Evolutionary conservation across 1,140 invertebrate species (phyloP), one percentile per base, ranked within the genome.

Genomic region (Prorops nasuta): DNA sequence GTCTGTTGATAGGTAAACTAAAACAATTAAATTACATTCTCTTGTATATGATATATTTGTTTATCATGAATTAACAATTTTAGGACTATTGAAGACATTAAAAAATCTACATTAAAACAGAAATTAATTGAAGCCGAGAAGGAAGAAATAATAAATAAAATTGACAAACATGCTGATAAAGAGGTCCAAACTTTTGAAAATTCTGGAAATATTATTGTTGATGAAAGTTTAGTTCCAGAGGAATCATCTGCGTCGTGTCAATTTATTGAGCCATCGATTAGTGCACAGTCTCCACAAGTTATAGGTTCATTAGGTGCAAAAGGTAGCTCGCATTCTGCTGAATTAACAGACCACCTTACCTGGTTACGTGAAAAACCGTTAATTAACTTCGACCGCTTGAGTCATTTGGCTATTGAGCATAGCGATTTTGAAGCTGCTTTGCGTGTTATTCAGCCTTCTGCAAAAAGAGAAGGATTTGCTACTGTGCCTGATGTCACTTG

Each of bases 401-500:
- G 73, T 14, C 75, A 80, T 19, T 74, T 94, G 16, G 83, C 67
- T 50, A 85, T 96, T 6, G 84, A 84, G 31, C 80, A 87, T 49
- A 76, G 81, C 7, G 92, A 96, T 67, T 94, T 96, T 66, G 60
- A 84, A 42, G 80, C 79, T 56, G 94, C 95, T 16, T 67, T 97
- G 7, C 87, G 88, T 64, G 79, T 84, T 57, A 87, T 96, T 14
- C 89, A 91, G 71, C 95, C 95, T n/a, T 95, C 93, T 37, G 88
- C 93, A 0, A 96, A 96, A 59, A 81, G 96, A 54, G 24, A 28
- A 28, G 97, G 97, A 38, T 98, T 99, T 78, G 91, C 92, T 3
- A 97, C 95, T 6, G 92, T 99, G 15, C 96, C 97, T 9, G 92
- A 98, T 81, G 90, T 94, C 0, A 96, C 92, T 0, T 99, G 97